phyloP scores from a whole-genome alignment of 1,140 invertebrate genomes.

The Drosophila burlai region DNA sequence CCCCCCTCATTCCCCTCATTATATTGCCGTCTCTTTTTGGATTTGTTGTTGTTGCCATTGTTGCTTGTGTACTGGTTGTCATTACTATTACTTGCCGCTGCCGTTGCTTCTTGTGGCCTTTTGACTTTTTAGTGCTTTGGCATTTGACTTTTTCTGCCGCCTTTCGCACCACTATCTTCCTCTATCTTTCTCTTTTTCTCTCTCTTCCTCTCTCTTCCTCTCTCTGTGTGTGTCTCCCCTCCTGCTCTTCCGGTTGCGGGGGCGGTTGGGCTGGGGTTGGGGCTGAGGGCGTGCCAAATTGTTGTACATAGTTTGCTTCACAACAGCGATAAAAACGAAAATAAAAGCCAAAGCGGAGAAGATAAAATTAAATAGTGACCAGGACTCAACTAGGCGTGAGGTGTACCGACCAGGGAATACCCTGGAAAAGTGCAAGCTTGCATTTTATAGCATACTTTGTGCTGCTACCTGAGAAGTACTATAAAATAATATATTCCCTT shows the following conservation, averaged over 20 bases:
- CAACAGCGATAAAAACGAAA: conserved; percentile 66
- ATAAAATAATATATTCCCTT: background rate
- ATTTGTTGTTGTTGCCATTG: conserved; percentile 6
- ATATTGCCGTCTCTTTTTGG: conserved; percentile 1
- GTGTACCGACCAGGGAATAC: background rate
- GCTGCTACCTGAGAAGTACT: background rate
- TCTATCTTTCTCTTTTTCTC: background rate
- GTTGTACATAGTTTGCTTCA: conserved; percentile 69
- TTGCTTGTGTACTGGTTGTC: conserved; percentile 46
- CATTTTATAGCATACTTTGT: background rate
- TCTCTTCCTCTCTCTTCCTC: background rate
- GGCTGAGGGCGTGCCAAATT: conserved; percentile 44
- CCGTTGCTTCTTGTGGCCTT: conserved; percentile 60
- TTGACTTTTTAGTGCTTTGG: conserved; percentile 77
- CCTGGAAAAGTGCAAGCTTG: background rate
- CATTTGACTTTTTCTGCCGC: conserved; percentile 66
- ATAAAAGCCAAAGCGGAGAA: conserved; percentile 67
- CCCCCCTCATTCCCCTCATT: background rate
- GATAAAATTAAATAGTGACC: conserved; percentile 81
- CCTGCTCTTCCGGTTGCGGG: background rate
- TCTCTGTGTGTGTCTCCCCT: background rate
- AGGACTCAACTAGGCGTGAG: conserved; percentile 31
- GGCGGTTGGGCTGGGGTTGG: background rate
- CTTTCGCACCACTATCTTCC: conserved; percentile 13
- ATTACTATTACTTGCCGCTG: conserved; percentile 66